phyloP scores from a whole-genome alignment of 2,797 vertebrate species.

The Cephalopachus bancanus region DNA sequence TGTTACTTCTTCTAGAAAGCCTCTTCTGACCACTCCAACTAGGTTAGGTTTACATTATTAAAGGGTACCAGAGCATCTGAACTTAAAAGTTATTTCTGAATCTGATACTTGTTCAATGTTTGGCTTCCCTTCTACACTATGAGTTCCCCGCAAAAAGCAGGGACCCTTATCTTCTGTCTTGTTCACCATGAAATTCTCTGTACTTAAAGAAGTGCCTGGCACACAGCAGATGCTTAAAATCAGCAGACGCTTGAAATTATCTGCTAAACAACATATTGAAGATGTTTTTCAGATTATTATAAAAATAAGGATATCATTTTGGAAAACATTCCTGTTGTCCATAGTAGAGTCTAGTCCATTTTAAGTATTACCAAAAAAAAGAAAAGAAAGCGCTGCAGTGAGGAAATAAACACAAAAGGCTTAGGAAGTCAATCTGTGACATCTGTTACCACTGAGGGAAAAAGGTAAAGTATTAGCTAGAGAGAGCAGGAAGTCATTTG shows the following conservation, averaged over 20 bases:
- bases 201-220: neutral
- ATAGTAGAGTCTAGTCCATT: neutral
- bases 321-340: neutral
- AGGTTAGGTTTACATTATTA: neutral
- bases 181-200: neutral
- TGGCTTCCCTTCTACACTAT: neutral
- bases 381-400: neutral
- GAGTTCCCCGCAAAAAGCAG: neutral
- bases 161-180: neutral
- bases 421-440: neutral
- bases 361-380: neutral
- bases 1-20: neutral
- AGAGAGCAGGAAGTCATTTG: neutral
- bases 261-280: neutral
- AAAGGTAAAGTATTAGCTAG: neutral
- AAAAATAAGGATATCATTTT: neutral
- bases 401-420: neutral
- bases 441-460: neutral
- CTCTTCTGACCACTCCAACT: neutral
- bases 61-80: neutral
- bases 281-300: neutral
- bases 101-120: constrained; percentile 15
- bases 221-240: neutral
- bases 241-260: neutral
- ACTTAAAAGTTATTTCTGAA: neutral